A percentile compares a stretch with the other conserved stretches of the same genome.
Conservation (phyloP, 1,140 invertebrate genomes). For the Lordiphosa collinella region DNA sequence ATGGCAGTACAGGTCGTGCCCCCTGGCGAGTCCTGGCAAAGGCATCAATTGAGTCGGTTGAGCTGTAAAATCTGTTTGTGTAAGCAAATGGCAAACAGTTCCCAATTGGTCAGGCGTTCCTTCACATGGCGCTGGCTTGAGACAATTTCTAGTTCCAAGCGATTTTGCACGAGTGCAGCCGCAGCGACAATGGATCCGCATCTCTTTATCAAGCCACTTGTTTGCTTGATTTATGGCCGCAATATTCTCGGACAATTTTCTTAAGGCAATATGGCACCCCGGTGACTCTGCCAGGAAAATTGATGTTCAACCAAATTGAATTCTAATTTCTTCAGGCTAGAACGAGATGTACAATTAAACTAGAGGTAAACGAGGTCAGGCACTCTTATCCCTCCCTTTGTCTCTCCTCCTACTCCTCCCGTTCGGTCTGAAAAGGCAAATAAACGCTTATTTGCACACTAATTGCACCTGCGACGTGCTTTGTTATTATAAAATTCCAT, state of each 20-base stretch:
- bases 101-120: conserved; percentile 37
- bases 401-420: neutral
- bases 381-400: neutral
- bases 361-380: conserved; percentile 48
- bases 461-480: conserved; percentile 77
- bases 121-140: conserved; percentile 29
- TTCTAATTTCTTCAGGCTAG: conserved; percentile 40
- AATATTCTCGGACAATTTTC: conserved; percentile 47
- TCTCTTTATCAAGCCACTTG: conserved; percentile 16
- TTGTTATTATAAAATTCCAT: conserved; percentile 77
- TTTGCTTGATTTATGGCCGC: conserved; percentile 44
- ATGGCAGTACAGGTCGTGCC: conserved; percentile 31
- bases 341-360: conserved; percentile 9
- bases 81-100: conserved; percentile 29
- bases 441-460: conserved; percentile 78
- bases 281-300: conserved; percentile 6
- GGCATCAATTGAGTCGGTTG: conserved; percentile 38
- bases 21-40: conserved; percentile 27
- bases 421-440: conserved; percentile 42
- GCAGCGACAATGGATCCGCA: conserved; percentile 9
- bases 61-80: conserved; percentile 6
- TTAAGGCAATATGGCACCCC: conserved; percentile 30
- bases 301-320: conserved; percentile 49
- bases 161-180: conserved; percentile 16
- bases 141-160: conserved; percentile 36